These are phyloP conservation scores for Osmerus mordax DNA, from an alignment of 2,113 vertebrate genomes.

Conservation along the genomic window DNA sequence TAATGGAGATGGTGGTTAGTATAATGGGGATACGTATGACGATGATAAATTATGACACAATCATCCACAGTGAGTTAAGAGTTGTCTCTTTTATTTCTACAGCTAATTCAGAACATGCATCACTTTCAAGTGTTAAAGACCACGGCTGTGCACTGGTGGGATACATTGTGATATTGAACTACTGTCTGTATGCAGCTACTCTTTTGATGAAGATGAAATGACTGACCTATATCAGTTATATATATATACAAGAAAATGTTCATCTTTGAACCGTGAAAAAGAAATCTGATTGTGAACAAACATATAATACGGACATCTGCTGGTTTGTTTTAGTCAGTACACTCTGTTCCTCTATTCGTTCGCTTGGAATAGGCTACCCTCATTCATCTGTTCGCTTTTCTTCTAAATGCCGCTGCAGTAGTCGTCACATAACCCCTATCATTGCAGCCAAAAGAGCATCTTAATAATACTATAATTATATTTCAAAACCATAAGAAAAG, in stretches of 20 bases:
- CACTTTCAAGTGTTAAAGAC: conserved; percentile 3
- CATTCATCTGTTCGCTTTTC: no score
- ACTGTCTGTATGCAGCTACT: conserved; percentile 32
- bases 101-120: conserved; percentile 6
- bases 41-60: no score
- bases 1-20: no score
- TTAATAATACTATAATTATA: no score
- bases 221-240: conserved; percentile 47
- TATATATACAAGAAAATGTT: conserved; percentile 20
- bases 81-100: background rate
- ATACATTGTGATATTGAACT: conserved; percentile 29
- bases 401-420: no score
- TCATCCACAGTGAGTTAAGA: no score
- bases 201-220: conserved; percentile 31
- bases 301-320: conserved; percentile 41
- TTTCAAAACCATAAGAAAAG: no score
- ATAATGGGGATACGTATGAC: no score
- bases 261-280: conserved; percentile 20
- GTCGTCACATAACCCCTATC: no score
- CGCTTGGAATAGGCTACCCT: no score
- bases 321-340: conserved; percentile 36
- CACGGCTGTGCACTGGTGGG: conserved; percentile 14
- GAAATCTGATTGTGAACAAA: conserved; percentile 1
- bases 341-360: background rate
- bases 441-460: no score